Evolutionary conservation across 2,113 vertebrate species (phyloP), one percentile per base, ranked within the genome.

Genomic region (Morphnarchus princeps): DNA sequence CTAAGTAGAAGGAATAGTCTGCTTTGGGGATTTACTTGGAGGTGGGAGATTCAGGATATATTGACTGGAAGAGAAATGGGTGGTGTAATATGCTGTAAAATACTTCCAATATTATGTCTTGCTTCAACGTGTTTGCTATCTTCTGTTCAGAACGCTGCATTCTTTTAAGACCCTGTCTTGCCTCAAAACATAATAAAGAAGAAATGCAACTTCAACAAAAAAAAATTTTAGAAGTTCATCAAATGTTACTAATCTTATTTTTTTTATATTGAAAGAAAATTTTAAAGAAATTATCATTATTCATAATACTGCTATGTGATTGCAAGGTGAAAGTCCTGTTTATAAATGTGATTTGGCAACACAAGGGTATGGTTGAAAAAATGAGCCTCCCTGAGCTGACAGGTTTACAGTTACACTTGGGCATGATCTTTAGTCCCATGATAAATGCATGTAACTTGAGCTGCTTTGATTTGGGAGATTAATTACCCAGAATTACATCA

Each of bases 221-320:
- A 74, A 43, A 71, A 62, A 8, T 6, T 14, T 6, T 8, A 42
- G 7, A 42, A 13, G 3, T n/a, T 66, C 5, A 71, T 36, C 38
- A 59, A 28, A 66, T 43, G 3, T 10, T 70, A 63, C 1, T 80
- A 15, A 66, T 69, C 4, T 28, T 63, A 29, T 12, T 55, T 31
- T 58, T 58, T 86, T 76, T 13, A 40, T 43, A 63, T 16, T 54
- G 28, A 54, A 40, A 49, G 16, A 40, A 42, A 59, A 24, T 16
- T 43, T 76, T 49, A 40, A 71, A 71, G 3, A 38, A 86, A 61
- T 0, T 0, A 0, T 32, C 0, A 2, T 57, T 82, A n/a, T 43
- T 82, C n/a, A 54, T 59, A 82, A 55, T 38, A 25, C 0, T 2
- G 14, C 16, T 32, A 29, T 18, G 8, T n/a, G 38, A 76, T 54